phyloP scores from a whole-genome alignment of 2,797 vertebrate species.

The Coendou prehensilis region DNA sequence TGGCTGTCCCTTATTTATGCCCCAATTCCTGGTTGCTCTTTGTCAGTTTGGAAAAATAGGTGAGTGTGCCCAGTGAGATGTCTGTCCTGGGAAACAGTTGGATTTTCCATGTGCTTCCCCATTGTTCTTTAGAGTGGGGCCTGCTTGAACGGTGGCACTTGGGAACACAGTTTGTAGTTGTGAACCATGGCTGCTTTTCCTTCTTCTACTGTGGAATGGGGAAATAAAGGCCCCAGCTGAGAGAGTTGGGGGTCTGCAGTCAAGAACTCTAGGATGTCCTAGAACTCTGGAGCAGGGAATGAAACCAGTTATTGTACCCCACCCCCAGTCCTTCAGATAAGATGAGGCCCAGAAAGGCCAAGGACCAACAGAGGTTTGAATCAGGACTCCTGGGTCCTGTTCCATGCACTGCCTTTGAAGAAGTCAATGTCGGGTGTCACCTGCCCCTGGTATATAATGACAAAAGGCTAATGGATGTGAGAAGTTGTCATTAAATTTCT shows the following conservation, averaged over 20 bases:
- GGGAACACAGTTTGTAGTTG: slow-evolving; percentile 32
- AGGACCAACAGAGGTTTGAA: not conserved
- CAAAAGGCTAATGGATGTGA: not conserved
- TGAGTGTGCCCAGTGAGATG: not conserved
- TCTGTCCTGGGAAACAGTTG: slow-evolving; percentile 26
- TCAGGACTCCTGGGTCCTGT: not conserved
- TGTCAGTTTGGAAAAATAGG: slow-evolving; percentile 47
- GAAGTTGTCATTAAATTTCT: not conserved
- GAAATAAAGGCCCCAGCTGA: slow-evolving; percentile 20
- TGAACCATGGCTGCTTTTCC: slow-evolving; percentile 26
- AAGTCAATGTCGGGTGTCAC: slow-evolving; percentile 9
- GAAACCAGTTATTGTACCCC: not conserved
- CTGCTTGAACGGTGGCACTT: slow-evolving; percentile 25
- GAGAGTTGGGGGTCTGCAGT: slow-evolving; percentile 1
- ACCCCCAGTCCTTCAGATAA: not conserved
- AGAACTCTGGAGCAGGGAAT: slow-evolving; percentile 37
- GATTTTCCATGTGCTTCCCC: slow-evolving; percentile 62
- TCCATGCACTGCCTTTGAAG: slow-evolving; percentile 34
- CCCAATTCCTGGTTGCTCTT: not conserved
- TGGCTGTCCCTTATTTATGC: not conserved
- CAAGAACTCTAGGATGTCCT: slow-evolving; percentile 20
- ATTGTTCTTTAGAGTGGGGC: slow-evolving; percentile 45
- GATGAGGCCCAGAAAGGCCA: not conserved
- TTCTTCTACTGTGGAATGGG: not conserved
- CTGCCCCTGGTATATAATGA: not conserved